Conservation (phyloP, 2,113 vertebrate species). For the Tonatia bakeri region DNA sequence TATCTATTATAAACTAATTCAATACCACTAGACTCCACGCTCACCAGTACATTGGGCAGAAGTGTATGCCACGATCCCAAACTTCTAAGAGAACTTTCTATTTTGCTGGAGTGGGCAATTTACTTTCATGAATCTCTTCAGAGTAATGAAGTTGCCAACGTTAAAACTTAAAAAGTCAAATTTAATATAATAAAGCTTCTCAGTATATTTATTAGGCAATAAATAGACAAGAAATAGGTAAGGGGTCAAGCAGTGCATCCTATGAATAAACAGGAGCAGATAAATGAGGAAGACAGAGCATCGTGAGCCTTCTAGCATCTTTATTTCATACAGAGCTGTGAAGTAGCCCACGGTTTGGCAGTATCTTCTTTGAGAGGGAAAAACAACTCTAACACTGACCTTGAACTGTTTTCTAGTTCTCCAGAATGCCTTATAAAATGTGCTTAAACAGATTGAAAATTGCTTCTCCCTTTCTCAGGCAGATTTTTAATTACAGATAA, state of each 20-base stretch:
- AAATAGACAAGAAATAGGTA: background rate
- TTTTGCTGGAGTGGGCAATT: background rate
- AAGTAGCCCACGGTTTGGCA: background rate
- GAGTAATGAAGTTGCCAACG: background rate
- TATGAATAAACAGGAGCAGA: background rate
- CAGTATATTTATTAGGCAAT: background rate
- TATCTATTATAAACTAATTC: background rate
- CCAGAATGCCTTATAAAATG: background rate
- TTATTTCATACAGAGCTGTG: background rate
- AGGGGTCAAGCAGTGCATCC: background rate
- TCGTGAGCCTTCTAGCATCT: background rate
- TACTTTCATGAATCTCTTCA: background rate
- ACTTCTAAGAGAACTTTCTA: background rate
- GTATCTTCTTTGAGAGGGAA: background rate
- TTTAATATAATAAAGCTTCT: background rate
- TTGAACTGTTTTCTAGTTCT: background rate
- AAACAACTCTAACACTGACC: background rate
- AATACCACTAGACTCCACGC: background rate
- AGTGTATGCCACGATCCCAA: background rate
- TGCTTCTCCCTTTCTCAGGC: background rate
- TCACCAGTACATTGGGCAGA: background rate
- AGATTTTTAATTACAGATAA: slow-evolving; percentile 40
- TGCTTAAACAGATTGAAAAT: background rate
- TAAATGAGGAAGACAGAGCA: background rate
- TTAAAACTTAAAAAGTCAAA: background rate